Evolutionary conservation across 2,113 vertebrate genomes (phyloP).

Genomic region (Boulengeromyrus knoepffleri): DNA sequence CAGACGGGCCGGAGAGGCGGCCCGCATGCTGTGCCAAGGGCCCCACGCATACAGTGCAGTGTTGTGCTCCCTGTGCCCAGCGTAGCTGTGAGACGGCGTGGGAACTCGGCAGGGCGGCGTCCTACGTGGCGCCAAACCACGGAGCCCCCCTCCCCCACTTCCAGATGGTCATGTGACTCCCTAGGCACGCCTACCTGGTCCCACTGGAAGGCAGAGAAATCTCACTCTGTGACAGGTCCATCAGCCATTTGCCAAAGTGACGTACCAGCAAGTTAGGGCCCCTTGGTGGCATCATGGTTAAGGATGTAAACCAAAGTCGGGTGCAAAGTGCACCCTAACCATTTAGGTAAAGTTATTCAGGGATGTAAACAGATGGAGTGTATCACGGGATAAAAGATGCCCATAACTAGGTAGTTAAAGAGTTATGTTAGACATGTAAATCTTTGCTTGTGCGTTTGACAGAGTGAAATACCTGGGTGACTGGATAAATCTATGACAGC

Average conservation of each 20-base stretch:
- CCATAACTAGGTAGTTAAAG: neutral
- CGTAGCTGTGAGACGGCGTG: neutral
- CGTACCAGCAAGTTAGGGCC: neutral
- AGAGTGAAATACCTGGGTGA: neutral
- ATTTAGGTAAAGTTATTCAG: neutral
- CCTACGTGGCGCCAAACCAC: neutral
- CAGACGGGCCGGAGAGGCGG: neutral
- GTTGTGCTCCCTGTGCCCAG: neutral
- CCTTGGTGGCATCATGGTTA: neutral
- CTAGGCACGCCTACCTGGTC: neutral
- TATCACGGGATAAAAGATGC: neutral
- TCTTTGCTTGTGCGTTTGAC: neutral
- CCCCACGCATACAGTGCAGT: slow-evolving; percentile 4
- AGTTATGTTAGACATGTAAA: neutral
- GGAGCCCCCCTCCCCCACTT: neutral
- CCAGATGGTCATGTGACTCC: neutral
- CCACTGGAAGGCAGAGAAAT: neutral
- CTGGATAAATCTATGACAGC: neutral
- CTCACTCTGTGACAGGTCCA: neutral
- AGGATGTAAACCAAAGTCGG: neutral
- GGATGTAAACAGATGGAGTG: neutral
- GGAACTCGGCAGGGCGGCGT: neutral
- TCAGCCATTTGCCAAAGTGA: neutral
- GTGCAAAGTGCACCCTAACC: neutral
- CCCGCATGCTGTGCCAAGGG: slow-evolving; percentile 12